Conservation (phyloP, 2,113 vertebrate genomes). For the Rattus rattus region DNA sequence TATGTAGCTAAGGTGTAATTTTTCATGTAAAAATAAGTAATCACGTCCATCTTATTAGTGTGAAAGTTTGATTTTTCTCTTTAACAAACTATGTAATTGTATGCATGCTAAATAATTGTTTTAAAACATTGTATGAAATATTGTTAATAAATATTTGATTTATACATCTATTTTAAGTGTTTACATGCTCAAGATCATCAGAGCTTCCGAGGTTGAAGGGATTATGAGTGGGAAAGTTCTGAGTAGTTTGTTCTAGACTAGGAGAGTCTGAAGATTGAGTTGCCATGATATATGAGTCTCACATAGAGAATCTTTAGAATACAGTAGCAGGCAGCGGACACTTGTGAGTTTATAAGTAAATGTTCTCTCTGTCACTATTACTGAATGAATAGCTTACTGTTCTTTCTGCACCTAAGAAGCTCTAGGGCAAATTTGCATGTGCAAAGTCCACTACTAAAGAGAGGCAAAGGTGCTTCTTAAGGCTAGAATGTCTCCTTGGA, state of each 20-base stretch:
- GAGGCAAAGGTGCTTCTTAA: neutral
- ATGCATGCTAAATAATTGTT: neutral
- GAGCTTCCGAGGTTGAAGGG: neutral
- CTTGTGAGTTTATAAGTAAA: neutral
- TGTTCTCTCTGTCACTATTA: neutral
- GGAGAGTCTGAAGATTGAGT: neutral
- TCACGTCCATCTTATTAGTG: neutral
- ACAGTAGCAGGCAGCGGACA: neutral
- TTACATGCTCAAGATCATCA: neutral
- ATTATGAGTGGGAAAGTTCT: neutral
- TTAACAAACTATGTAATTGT: neutral
- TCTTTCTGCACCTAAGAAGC: constrained; percentile 16
- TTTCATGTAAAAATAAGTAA: neutral
- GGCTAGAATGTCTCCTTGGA: neutral
- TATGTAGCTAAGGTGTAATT: neutral
- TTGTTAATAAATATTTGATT: neutral
- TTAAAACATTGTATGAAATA: neutral
- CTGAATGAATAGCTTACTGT: neutral
- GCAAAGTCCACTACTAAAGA: neutral
- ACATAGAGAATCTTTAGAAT: neutral
- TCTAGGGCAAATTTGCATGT: neutral
- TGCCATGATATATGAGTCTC: neutral
- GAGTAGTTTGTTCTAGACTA: neutral
- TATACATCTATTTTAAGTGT: neutral
- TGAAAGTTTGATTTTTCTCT: neutral